These are phyloP conservation scores for Mesoligia furuncula DNA, from an alignment of 2,888 invertebrate species.

Conservation along the genomic window DNA sequence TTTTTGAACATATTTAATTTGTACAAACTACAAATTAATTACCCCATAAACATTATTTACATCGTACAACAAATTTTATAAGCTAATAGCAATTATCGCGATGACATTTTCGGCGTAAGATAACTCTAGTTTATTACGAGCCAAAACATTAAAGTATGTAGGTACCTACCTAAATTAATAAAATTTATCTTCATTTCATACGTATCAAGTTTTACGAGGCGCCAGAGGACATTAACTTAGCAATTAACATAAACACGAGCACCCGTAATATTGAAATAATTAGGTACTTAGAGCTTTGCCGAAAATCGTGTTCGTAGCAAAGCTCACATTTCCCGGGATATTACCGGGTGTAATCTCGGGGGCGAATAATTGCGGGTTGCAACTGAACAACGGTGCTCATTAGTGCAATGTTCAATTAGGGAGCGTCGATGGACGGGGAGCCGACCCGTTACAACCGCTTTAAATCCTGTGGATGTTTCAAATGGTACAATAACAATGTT, in stretches of 20 bases:
- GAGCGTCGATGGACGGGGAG: conserved; percentile 78
- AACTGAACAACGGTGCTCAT: conserved; percentile 88
- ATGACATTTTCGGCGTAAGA: conserved; percentile 10
- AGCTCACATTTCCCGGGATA: conserved; percentile 81
- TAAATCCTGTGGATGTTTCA: conserved; percentile 68
- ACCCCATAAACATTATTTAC: background rate
- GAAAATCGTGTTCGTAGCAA: conserved; percentile 75
- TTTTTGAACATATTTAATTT: background rate
- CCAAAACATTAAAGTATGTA: conserved; percentile 18
- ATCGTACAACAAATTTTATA: background rate
- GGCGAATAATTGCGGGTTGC: conserved; percentile 87
- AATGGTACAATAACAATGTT: conserved; percentile 70
- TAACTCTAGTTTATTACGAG: conserved; percentile 1
- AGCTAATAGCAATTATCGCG: background rate
- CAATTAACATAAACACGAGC: conserved; percentile 61
- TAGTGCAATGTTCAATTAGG: conserved; percentile 90
- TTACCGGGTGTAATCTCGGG: conserved; percentile 83
- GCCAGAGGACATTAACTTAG: conserved; percentile 50
- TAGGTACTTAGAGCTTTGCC: conserved; percentile 72
- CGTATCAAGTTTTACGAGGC: conserved; percentile 55
- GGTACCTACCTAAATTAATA: conserved; percentile 41
- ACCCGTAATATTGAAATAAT: conserved; percentile 69
- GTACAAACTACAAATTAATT: conserved; percentile 1
- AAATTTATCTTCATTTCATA: conserved; percentile 48
- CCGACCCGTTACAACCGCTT: conserved; percentile 72